These are phyloP conservation scores for Drosophila lowei DNA, from an alignment of 1,140 invertebrate genomes.

Conservation along the genomic window DNA sequence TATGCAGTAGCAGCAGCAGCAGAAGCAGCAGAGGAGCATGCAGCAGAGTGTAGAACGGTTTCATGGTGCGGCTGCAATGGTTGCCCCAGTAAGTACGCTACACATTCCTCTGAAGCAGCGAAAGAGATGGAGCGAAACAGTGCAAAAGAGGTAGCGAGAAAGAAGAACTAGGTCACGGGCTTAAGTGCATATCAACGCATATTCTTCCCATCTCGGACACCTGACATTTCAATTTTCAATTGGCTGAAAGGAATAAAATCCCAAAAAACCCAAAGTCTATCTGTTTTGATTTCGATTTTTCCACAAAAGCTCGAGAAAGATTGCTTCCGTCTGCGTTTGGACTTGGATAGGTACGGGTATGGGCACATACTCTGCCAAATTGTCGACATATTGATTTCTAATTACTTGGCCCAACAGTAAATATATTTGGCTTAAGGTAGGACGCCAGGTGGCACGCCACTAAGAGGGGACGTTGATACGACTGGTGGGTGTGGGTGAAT, in stretches of 20 bases:
- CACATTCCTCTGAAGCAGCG: slow-evolving; percentile 53
- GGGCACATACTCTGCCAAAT: slow-evolving; percentile 48
- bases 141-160: neutral
- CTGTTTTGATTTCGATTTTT: slow-evolving; percentile 37
- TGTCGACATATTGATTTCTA: slow-evolving; percentile 71
- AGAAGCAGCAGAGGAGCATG: slow-evolving; percentile 20
- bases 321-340: slow-evolving; percentile 11
- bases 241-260: slow-evolving; percentile 28
- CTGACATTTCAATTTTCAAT: slow-evolving; percentile 71
- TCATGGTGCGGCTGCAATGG: slow-evolving; percentile 64
- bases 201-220: slow-evolving; percentile 43
- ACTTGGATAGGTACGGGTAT: neutral
- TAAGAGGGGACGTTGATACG: neutral
- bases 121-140: neutral
- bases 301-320: neutral
- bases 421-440: slow-evolving; percentile 65
- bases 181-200: slow-evolving; percentile 47
- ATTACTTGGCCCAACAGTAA: slow-evolving; percentile 53
- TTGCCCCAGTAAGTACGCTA: slow-evolving; percentile 76
- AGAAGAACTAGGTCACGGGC: slow-evolving; percentile 2
- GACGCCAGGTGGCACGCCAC: slow-evolving; percentile 36
- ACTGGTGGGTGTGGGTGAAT: neutral
- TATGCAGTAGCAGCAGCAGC: slow-evolving; percentile 4
- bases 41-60: slow-evolving; percentile 39
- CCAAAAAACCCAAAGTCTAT: slow-evolving; percentile 13